Conservation (phyloP, 2,888 invertebrate genomes). For the Endomychus coccineus region DNA sequence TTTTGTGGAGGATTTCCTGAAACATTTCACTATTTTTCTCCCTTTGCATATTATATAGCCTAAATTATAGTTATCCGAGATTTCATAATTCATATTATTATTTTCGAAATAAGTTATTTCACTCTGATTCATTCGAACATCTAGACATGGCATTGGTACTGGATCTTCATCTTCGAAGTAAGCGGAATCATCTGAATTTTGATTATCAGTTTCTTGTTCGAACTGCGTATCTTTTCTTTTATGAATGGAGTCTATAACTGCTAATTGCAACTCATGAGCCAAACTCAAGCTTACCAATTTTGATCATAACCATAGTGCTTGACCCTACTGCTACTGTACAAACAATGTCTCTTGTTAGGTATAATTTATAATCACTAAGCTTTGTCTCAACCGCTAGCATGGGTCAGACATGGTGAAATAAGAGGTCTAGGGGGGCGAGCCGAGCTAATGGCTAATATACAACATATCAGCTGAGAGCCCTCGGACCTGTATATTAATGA, state of each 20-base stretch:
- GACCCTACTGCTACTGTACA: too few relatives aligned
- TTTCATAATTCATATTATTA: background rate
- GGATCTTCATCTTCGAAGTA: background rate
- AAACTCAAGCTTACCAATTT: background rate
- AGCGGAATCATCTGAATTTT: conserved; percentile 1
- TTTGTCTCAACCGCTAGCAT: too few relatives aligned
- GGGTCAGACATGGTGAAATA: too few relatives aligned
- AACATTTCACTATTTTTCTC: background rate
- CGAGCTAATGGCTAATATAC: too few relatives aligned
- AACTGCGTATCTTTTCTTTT: background rate
- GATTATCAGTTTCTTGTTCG: background rate
- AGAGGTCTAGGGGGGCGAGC: too few relatives aligned
- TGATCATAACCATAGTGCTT: too few relatives aligned
- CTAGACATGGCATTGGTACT: too few relatives aligned
- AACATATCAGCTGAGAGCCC: too few relatives aligned
- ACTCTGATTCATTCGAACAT: too few relatives aligned
- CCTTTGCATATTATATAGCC: background rate
- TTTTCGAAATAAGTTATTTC: background rate
- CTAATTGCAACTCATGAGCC: background rate
- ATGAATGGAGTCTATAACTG: background rate
- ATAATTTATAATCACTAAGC: too few relatives aligned
- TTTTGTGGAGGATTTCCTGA: conserved; percentile 4
- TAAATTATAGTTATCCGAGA: background rate
- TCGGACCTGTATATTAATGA: too few relatives aligned
- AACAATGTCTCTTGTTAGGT: too few relatives aligned